Conservation (phyloP, 2,888 invertebrate species). For the Lithodes maja region DNA sequence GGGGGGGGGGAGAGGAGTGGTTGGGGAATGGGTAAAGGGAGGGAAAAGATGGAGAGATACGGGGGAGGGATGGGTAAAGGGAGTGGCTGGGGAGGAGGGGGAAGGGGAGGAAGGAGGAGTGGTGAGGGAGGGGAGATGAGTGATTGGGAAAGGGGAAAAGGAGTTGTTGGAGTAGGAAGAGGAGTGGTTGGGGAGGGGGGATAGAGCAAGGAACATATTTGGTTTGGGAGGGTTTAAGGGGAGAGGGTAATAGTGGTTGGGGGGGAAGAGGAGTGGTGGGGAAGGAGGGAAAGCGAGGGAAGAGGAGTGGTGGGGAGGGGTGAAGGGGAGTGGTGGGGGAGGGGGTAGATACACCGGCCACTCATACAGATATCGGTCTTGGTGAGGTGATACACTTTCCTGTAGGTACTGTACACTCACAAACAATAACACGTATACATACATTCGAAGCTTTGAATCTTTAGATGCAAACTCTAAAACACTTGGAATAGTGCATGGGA, state of each 20-base stretch:
- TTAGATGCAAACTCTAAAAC: too few relatives aligned
- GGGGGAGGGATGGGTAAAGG: not conserved
- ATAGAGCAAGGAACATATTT: not conserved
- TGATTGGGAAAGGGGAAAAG: not conserved
- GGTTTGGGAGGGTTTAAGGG: not conserved
- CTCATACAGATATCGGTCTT: too few relatives aligned
- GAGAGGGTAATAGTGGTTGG: not conserved
- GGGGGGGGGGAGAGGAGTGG: not conserved
- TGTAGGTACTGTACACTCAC: too few relatives aligned
- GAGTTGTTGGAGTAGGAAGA: not conserved
- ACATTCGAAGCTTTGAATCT: too few relatives aligned
- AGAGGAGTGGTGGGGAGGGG: not conserved
- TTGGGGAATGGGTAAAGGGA: slow-evolving; percentile 10
- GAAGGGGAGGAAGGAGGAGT: not conserved
- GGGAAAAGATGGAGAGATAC: not conserved
- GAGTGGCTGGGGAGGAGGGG: not conserved
- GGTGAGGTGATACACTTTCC: too few relatives aligned
- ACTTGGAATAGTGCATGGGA: too few relatives aligned
- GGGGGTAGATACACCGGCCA: too few relatives aligned
- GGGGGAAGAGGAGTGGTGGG: not conserved
- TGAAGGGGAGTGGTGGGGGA: not conserved
- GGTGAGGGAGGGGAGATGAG: not conserved
- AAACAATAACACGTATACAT: too few relatives aligned
- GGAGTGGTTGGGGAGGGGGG: not conserved
- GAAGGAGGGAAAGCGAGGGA: not conserved